phyloP scores from a whole-genome alignment of 2,797 vertebrate genomes.

The Sebastolobus alascanus region DNA sequence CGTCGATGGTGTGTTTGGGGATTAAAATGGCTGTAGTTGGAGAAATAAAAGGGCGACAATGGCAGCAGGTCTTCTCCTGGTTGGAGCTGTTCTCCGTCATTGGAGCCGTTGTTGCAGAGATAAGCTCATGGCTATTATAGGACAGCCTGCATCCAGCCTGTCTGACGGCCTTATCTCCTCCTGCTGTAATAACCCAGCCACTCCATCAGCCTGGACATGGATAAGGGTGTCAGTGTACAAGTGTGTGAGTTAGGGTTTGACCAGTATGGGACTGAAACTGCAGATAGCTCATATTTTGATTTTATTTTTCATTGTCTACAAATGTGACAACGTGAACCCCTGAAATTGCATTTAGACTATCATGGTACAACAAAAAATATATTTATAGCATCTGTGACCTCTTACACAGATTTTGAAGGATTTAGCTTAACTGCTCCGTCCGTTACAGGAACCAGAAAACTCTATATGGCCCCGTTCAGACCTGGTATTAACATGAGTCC shows the following conservation, averaged over 20 bases:
- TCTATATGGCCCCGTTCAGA: too few species aligned
- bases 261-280: neutral
- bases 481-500: too few species aligned
- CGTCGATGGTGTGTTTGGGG: neutral
- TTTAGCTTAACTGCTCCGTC: too few species aligned
- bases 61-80: slow-evolving; percentile 32
- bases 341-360: neutral
- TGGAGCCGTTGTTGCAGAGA: slow-evolving; percentile 51
- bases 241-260: neutral
- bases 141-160: slow-evolving; percentile 44
- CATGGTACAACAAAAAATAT: neutral
- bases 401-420: neutral
- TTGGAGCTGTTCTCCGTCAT: slow-evolving; percentile 44
- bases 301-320: neutral
- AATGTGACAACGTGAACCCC: neutral
- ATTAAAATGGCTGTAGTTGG: slow-evolving; percentile 39
- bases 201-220: slow-evolving; percentile 44
- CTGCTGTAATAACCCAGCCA: slow-evolving; percentile 64
- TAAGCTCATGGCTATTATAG: slow-evolving; percentile 73
- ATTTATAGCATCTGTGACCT: neutral
- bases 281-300: neutral
- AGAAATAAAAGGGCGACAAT: slow-evolving; percentile 33
- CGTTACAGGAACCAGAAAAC: too few species aligned
- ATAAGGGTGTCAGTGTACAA: slow-evolving; percentile 41
- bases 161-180: slow-evolving; percentile 61